These are phyloP conservation scores for Pseudorectes ferrugineus DNA, from an alignment of 2,113 vertebrate genomes.

Conservation along the genomic window DNA sequence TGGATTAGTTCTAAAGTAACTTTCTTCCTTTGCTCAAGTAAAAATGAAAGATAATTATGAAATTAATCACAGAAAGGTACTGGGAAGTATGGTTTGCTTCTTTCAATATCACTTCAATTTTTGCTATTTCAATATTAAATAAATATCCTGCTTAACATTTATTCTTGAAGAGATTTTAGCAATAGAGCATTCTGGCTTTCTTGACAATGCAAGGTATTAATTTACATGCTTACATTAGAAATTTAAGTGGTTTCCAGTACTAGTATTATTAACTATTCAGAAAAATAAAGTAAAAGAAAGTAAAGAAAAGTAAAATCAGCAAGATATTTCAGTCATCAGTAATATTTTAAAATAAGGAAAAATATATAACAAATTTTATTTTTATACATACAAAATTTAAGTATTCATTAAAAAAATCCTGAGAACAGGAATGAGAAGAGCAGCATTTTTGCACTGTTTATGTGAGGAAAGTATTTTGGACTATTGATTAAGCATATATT, in stretches of 20 bases:
- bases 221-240: background rate
- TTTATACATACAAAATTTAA: background rate
- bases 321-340: background rate
- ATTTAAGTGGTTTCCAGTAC: background rate
- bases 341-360: background rate
- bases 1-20: background rate
- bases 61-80: background rate
- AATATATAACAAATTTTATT: background rate
- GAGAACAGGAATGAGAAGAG: background rate
- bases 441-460: background rate
- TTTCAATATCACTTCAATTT: background rate
- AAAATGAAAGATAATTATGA: background rate
- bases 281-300: background rate
- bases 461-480: background rate
- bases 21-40: background rate
- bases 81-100: background rate
- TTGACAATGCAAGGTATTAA: background rate
- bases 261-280: background rate
- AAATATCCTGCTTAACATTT: background rate
- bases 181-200: background rate
- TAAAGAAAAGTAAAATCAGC: background rate
- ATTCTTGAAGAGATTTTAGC: background rate
- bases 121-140: background rate
- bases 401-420: background rate
- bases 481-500: background rate